These are phyloP conservation scores for Pteropus rufus DNA, from an alignment of 2,797 vertebrate genomes.

Conservation along the genomic window DNA sequence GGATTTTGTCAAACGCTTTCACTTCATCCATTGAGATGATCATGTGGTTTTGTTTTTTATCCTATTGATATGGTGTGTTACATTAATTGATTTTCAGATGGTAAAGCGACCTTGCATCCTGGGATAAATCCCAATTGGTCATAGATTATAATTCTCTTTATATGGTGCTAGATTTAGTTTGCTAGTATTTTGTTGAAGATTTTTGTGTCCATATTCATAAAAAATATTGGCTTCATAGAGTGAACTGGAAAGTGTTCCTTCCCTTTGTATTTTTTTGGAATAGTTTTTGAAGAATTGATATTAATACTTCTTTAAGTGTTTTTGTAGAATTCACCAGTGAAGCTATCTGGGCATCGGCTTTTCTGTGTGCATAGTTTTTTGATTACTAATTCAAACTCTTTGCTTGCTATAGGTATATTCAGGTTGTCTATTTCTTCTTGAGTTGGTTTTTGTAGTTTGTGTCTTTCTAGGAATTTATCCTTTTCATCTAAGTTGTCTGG, in stretches of 20 bases:
- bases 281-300: background rate
- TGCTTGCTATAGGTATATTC: background rate
- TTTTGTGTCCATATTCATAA: slow-evolving; percentile 35
- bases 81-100: slow-evolving; percentile 59
- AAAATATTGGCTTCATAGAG: background rate
- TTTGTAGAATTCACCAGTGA: background rate
- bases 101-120: slow-evolving; percentile 62
- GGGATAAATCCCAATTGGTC: slow-evolving; percentile 25
- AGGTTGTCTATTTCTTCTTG: background rate
- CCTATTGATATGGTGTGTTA: slow-evolving; percentile 33
- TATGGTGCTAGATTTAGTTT: slow-evolving; percentile 33
- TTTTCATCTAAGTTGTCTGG: background rate
- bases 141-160: slow-evolving; percentile 61
- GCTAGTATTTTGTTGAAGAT: slow-evolving; percentile 22
- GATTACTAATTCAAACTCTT: background rate
- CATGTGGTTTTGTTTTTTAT: background rate
- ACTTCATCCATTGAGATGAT: slow-evolving; percentile 11
- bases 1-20: slow-evolving; percentile 31
- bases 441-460: background rate
- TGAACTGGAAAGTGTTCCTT: background rate
- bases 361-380: background rate
- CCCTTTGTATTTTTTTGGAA: background rate
- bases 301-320: background rate
- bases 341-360: background rate
- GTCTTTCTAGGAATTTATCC: background rate